These are phyloP conservation scores for Nixonia krombeini DNA, from an alignment of 1,140 invertebrate species.

Conservation along the genomic window DNA sequence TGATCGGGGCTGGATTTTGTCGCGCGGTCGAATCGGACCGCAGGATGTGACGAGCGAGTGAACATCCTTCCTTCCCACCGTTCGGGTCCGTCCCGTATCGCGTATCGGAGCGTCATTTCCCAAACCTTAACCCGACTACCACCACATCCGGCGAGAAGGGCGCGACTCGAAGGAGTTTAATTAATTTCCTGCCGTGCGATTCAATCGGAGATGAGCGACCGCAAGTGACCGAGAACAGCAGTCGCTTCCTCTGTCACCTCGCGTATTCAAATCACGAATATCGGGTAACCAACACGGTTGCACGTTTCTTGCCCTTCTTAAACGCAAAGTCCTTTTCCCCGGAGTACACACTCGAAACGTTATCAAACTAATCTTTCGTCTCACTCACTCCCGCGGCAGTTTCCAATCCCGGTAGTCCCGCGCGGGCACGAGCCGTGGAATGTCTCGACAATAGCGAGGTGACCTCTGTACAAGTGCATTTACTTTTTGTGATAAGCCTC, in stretches of 20 bases:
- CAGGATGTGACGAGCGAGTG: slow-evolving; percentile 57
- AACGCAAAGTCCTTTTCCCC: no score
- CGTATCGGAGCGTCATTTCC: slow-evolving; percentile 33
- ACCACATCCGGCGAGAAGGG: slow-evolving; percentile 46
- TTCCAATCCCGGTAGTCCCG: no score
- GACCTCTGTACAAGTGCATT: no score
- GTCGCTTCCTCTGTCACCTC: neutral
- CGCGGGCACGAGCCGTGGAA: no score
- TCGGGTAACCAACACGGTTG: no score
- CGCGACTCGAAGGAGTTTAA: slow-evolving; percentile 23
- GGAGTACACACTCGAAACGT: no score
- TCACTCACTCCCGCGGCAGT: no score
- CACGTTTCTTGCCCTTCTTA: no score
- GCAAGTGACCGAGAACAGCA: neutral
- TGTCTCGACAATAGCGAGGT: no score
- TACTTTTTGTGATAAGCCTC: no score
- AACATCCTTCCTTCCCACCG: slow-evolving; percentile 55
- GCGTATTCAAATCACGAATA: no score
- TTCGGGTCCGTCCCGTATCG: slow-evolving; percentile 12
- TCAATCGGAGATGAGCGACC: slow-evolving; percentile 16
- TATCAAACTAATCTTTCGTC: no score
- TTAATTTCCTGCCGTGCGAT: slow-evolving; percentile 46
- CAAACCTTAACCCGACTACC: slow-evolving; percentile 24
- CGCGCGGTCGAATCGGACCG: slow-evolving; percentile 17
- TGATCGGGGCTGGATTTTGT: neutral